Percentiles rank a stretch among this genome's conserved stretches.
These are phyloP conservation scores for Lipotes vexillifer DNA, from an alignment of 2,113 vertebrate genomes.

Conservation along the genomic window DNA sequence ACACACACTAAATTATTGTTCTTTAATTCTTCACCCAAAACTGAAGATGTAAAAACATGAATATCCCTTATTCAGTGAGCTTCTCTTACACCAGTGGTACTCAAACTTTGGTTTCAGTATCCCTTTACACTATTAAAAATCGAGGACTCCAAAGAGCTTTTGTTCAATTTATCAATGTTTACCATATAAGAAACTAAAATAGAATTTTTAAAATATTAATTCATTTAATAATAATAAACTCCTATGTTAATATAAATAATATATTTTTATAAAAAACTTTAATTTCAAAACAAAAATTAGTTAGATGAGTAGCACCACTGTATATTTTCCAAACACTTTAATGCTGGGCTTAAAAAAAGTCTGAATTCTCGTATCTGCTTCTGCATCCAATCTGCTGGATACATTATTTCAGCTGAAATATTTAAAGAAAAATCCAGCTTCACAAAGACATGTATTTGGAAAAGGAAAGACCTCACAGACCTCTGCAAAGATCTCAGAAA, in stretches of 20 bases:
- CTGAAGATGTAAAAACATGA: background rate
- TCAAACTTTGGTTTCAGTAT: background rate
- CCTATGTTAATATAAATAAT: background rate
- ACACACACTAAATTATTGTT: background rate
- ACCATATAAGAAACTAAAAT: background rate
- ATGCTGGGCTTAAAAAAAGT: background rate
- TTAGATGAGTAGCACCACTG: background rate
- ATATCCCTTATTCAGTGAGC: background rate
- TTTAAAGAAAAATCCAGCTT: background rate
- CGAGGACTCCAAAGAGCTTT: background rate
- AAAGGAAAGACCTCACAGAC: background rate
- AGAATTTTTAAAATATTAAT: background rate
- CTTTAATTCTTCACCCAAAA: background rate
- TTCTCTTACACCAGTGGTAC: background rate
- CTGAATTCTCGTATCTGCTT: background rate
- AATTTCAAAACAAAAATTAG: background rate
- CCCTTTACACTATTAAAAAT: background rate
- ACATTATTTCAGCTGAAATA: background rate
- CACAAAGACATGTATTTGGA: background rate
- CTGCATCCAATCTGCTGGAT: background rate
- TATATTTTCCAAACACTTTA: background rate
- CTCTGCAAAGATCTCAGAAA: background rate
- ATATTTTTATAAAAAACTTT: background rate
- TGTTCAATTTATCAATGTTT: conserved; percentile 2
- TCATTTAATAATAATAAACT: conserved; percentile 30